Base-by-base conservation (phyloP, 2,113 vertebrate species). In the Oenanthe oenanthe region DNA sequence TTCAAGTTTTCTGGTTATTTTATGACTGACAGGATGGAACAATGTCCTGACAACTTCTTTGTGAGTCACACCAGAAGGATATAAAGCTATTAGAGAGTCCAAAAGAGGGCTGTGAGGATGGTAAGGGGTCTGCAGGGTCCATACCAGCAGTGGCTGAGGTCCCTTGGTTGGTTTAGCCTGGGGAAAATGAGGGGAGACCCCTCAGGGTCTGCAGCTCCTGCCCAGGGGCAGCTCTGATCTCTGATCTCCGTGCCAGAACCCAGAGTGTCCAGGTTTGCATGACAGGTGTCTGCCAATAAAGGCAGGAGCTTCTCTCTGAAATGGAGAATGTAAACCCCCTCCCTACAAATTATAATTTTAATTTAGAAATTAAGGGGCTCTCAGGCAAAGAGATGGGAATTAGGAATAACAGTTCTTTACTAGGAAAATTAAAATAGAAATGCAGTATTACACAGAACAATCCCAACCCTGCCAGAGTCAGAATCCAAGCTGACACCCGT, bases 41-140 rank as follows among this genome's bases (percentile, higher is more conserved):
- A 0, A 29, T 4, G 0, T 14, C 34, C 40, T 6, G 11, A 18
- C 6, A 38, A 31, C 3, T 51, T 36, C 45, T 34, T 26, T 66
- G n/a, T 32, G 31, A 62, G 36, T 12, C 34, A 12, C 9, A 21
- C 13, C n/a, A 47, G n/a, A 40, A 54, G 65, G 40, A 40, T 4
- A 20, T 3, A 29, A 53, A 77, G 38, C 7, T 20, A 0, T 29
- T 6, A 16, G 24, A 38, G 6, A 7, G 18, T n/a, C 15, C 73
- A 78, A 70, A 70, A 18, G 18, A 61, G 47, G 38, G 19, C 2
- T 12, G 3, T 19, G 47, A n/a, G 19, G 45, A 29, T 38, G 28
- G n/a, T 45, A 28, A 38, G 47, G n/a, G 56, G 40, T 36, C 56
- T 70, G 73, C 28, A 61, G 20, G 53, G 12, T 38, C 21, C 63